Conservation (phyloP, 2,888 invertebrate genomes). For the Colletes collaris region DNA sequence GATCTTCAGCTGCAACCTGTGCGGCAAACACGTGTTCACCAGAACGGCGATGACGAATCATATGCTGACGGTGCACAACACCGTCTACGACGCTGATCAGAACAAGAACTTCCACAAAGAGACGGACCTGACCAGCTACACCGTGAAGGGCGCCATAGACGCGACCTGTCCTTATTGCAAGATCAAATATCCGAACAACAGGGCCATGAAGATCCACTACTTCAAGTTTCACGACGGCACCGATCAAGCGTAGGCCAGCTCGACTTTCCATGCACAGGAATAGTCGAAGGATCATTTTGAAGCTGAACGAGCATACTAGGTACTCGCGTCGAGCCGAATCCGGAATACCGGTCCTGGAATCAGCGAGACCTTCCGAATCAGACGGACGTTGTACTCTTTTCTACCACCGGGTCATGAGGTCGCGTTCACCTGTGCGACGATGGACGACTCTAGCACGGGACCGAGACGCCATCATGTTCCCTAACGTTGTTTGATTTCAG, state of each 20-base stretch:
- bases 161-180: slow-evolving; percentile 77
- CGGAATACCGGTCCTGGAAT: not conserved
- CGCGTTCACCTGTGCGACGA: not conserved
- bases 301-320: not conserved
- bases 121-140: slow-evolving; percentile 73
- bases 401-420: not conserved
- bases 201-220: slow-evolving; percentile 80
- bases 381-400: slow-evolving; percentile 27
- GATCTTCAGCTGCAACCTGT: slow-evolving; percentile 86
- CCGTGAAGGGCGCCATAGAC: slow-evolving; percentile 72
- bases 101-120: slow-evolving; percentile 74
- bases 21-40: slow-evolving; percentile 85
- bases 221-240: slow-evolving; percentile 77
- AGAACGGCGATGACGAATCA: slow-evolving; percentile 85
- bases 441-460: not conserved
- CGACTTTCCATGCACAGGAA: too few species aligned
- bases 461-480: not conserved
- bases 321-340: not conserved
- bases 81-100: slow-evolving; percentile 65
- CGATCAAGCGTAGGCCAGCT: slow-evolving; percentile 16
- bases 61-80: slow-evolving; percentile 84
- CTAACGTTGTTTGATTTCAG: slow-evolving; percentile 7
- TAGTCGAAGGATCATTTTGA: not conserved
- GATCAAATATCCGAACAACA: slow-evolving; percentile 79
- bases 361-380: not conserved